These are phyloP conservation scores for Formica exsecta DNA, from an alignment of 1,140 invertebrate species.

Conservation along the genomic window DNA sequence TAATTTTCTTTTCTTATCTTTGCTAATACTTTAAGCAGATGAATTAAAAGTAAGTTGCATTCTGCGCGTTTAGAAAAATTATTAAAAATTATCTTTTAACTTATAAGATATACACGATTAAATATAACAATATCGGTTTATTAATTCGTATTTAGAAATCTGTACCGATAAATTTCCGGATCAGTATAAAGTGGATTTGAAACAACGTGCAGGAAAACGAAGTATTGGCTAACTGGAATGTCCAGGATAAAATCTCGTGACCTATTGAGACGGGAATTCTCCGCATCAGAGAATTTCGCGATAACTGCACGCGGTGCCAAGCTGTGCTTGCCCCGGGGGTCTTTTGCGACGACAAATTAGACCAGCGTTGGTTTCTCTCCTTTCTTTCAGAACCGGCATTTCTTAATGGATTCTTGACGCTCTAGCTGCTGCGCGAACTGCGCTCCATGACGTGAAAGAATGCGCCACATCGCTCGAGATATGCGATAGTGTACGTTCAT, in stretches of 20 bases:
- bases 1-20: background rate
- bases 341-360: constrained; percentile 69
- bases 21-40: background rate
- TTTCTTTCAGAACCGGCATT: constrained; percentile 61
- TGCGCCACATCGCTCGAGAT: constrained; percentile 31
- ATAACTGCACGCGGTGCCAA: constrained; percentile 73
- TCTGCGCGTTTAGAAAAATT: background rate
- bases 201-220: constrained; percentile 12
- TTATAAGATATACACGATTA: background rate
- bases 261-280: constrained; percentile 63
- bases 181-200: background rate
- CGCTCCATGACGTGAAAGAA: constrained; percentile 44
- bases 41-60: background rate
- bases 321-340: constrained; percentile 47
- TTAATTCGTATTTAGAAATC: constrained; percentile 16
- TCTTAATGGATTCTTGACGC: constrained; percentile 75
- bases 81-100: background rate
- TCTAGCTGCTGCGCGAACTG: constrained; percentile 58
- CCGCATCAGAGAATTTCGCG: constrained; percentile 63
- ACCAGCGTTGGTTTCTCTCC: constrained; percentile 62
- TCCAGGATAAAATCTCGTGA: constrained; percentile 64
- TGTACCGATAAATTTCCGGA: background rate
- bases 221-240: constrained; percentile 47
- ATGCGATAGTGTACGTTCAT: constrained; percentile 54
- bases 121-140: background rate